These are phyloP conservation scores for Ovis canadensis DNA, from an alignment of 2,113 vertebrate species.

Conservation along the genomic window DNA sequence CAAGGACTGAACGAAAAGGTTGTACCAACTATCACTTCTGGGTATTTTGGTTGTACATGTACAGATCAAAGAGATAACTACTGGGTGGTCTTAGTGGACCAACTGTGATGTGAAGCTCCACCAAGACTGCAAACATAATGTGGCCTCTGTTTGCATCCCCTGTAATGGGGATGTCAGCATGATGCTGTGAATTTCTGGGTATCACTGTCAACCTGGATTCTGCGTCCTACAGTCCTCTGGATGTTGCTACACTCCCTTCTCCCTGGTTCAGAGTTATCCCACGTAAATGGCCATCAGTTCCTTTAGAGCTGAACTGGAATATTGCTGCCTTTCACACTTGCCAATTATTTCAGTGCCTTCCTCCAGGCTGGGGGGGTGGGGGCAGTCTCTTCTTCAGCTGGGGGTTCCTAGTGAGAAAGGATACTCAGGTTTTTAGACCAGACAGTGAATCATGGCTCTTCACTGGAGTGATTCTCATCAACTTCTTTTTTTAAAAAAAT, in stretches of 20 bases:
- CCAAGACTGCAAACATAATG: not conserved
- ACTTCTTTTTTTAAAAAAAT: not conserved
- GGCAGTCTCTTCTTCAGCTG: not conserved
- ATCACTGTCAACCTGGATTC: not conserved
- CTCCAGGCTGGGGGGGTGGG: accelerated
- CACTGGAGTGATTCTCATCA: not conserved
- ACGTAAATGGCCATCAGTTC: not conserved
- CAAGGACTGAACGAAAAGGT: not conserved
- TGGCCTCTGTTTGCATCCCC: not conserved
- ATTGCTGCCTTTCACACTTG: not conserved
- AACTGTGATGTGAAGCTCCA: not conserved
- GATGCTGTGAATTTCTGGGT: not conserved
- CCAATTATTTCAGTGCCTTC: not conserved
- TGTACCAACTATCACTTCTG: not conserved
- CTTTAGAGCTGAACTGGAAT: not conserved
- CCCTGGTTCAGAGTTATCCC: not conserved
- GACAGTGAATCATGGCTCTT: not conserved
- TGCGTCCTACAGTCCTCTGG: not conserved
- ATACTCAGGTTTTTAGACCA: not conserved
- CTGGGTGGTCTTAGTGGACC: not conserved
- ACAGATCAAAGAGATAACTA: not conserved
- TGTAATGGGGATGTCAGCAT: not conserved
- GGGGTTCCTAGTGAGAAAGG: not conserved
- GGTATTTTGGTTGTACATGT: not conserved
- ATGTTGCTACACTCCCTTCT: not conserved